These are phyloP conservation scores for Bombyx mandarina DNA, from an alignment of 1,140 invertebrate genomes.

Conservation along the genomic window DNA sequence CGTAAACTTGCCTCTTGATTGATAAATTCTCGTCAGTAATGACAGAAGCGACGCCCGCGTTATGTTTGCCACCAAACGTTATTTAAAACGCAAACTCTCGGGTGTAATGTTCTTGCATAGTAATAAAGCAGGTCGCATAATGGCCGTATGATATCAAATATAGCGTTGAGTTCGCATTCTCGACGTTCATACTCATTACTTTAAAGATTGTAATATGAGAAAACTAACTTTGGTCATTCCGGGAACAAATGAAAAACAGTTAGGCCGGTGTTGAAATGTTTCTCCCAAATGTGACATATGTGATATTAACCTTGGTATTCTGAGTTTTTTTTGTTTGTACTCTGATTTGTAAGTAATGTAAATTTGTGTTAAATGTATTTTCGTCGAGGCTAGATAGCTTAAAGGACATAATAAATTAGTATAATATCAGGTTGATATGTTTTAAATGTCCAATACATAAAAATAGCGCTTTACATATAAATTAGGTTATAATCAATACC, in stretches of 20 bases:
- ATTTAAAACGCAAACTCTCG: conserved; percentile 22
- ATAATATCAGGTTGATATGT: too few relatives aligned
- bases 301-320: neutral
- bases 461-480: too few relatives aligned
- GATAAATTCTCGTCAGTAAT: conserved; percentile 28
- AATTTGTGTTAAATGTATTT: too few relatives aligned
- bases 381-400: too few relatives aligned
- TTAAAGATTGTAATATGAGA: neutral
- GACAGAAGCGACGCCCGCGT: conserved; percentile 24
- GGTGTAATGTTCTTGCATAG: conserved; percentile 20
- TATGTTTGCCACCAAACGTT: conserved; percentile 24
- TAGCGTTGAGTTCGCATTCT: too few relatives aligned
- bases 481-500: too few relatives aligned
- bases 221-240: conserved; percentile 2
- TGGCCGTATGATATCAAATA: neutral
- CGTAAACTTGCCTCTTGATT: conserved; percentile 39
- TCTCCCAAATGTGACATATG: conserved; percentile 1
- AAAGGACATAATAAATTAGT: too few relatives aligned
- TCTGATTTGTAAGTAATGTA: too few relatives aligned
- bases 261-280: conserved; percentile 2
- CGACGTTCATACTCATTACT: neutral
- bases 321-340: too few relatives aligned
- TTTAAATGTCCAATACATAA: too few relatives aligned
- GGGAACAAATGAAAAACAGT: conserved; percentile 4
- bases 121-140: conserved; percentile 23